A percentile compares a stretch with the other conserved stretches of the same genome.
phyloP scores from a whole-genome alignment of 2,888 invertebrate species.

The Stomorhina lunata region DNA sequence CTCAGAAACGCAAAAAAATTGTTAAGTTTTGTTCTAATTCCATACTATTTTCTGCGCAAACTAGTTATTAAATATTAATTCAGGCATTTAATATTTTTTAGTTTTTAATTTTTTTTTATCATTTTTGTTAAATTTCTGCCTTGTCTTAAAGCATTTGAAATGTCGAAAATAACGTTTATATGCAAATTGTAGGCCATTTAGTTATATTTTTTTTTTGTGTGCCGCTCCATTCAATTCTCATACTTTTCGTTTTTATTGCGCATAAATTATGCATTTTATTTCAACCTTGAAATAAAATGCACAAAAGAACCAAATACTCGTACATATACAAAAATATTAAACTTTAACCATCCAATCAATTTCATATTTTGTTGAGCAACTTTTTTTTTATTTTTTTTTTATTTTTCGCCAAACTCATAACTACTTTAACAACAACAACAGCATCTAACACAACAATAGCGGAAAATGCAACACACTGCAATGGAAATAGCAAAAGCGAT shows the following conservation, averaged over 20 bases:
- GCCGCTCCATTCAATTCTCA: background rate
- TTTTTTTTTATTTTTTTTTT: background rate
- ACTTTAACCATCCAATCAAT: slow-evolving; percentile 58
- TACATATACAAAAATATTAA: slow-evolving; percentile 31
- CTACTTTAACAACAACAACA: slow-evolving; percentile 42
- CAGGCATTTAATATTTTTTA: background rate
- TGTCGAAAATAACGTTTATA: slow-evolving; percentile 16
- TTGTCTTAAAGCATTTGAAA: slow-evolving; percentile 39
- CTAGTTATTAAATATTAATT: slow-evolving; percentile 4
- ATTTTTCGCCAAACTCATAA: slow-evolving; percentile 42
- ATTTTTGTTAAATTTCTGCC: slow-evolving; percentile 24
- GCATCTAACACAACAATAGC: background rate
- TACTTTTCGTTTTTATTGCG: slow-evolving; percentile 9
- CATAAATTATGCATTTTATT: slow-evolving; percentile 56
- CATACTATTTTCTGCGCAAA: background rate
- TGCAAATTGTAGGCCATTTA: slow-evolving; percentile 38
- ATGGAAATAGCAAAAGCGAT: background rate
- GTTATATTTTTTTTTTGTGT: background rate
- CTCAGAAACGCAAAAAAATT: background rate
- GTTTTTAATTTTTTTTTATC: background rate
- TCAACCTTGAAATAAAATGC: slow-evolving; percentile 54
- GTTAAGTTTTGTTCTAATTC: background rate
- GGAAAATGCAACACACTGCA: background rate
- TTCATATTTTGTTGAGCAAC: slow-evolving; percentile 47
- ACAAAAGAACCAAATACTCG: slow-evolving; percentile 27